These are phyloP conservation scores for Cardinalis cardinalis DNA, from an alignment of 2,113 vertebrate genomes.

Conservation along the genomic window DNA sequence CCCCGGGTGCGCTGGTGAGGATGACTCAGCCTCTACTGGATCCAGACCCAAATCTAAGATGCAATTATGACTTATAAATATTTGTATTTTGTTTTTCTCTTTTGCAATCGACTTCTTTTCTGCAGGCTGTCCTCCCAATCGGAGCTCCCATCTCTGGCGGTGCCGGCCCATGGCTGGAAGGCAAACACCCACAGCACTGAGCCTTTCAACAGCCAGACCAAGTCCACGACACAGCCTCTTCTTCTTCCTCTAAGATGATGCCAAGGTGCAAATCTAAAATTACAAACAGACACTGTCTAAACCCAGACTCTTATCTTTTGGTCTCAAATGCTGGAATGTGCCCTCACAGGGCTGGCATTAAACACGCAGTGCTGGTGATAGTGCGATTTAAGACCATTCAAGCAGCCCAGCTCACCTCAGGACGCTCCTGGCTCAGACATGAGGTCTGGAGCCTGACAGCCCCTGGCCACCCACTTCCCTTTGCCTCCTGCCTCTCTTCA, in stretches of 20 bases:
- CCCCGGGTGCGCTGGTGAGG: neutral
- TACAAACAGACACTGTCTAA: neutral
- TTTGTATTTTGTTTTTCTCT: conserved; percentile 54
- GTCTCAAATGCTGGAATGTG: conserved; percentile 24
- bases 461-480: neutral
- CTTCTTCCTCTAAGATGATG: neutral
- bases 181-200: neutral
- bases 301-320: conserved; percentile 3
- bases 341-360: conserved; percentile 1
- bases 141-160: neutral
- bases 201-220: neutral
- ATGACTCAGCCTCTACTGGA: conserved; percentile 31
- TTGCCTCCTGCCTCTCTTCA: neutral
- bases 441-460: neutral
- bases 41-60: conserved; percentile 20
- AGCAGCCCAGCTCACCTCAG: neutral
- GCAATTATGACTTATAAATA: conserved; percentile 53
- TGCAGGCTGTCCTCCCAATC: neutral
- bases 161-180: neutral
- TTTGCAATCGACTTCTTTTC: neutral
- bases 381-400: neutral
- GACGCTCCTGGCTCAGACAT: neutral
- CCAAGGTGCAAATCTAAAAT: neutral
- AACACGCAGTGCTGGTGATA: neutral
- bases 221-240: neutral